phyloP scores from a whole-genome alignment of 2,888 invertebrate genomes.

The Zootermopsis nevadensis region DNA sequence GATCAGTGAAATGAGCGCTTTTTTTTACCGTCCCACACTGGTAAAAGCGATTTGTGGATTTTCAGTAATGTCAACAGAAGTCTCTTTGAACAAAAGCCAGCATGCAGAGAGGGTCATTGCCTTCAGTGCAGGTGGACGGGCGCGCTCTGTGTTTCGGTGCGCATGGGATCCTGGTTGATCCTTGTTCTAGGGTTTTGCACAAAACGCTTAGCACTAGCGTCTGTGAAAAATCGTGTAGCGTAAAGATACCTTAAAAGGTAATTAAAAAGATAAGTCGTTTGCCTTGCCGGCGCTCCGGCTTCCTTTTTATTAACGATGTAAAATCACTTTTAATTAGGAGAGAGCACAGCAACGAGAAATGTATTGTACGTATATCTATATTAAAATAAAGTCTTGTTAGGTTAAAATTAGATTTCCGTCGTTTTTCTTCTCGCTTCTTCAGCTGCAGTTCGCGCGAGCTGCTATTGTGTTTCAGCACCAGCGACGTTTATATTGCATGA shows the following conservation, averaged over 20 bases:
- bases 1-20: no score
- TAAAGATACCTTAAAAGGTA: conserved; percentile 40
- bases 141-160: no score
- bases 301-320: conserved; percentile 41
- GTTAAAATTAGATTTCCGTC: background rate
- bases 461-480: background rate
- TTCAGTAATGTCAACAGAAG: no score
- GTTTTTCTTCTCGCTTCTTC: background rate
- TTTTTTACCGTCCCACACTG: no score
- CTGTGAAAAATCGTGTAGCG: conserved; percentile 35
- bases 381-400: conserved; percentile 13
- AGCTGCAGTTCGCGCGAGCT: background rate
- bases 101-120: no score
- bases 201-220: conserved; percentile 11
- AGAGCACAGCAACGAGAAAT: conserved; percentile 8
- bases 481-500: no score
- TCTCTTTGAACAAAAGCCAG: no score
- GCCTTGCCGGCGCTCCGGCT: background rate
- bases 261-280: conserved; percentile 44
- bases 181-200: no score
- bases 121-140: no score
- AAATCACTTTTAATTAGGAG: conserved; percentile 47
- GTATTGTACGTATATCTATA: background rate
- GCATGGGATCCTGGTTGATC: no score
- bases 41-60: no score